Evolutionary conservation across 2,888 invertebrate species (phyloP).

Genomic region (Eupithecia subumbrata): DNA sequence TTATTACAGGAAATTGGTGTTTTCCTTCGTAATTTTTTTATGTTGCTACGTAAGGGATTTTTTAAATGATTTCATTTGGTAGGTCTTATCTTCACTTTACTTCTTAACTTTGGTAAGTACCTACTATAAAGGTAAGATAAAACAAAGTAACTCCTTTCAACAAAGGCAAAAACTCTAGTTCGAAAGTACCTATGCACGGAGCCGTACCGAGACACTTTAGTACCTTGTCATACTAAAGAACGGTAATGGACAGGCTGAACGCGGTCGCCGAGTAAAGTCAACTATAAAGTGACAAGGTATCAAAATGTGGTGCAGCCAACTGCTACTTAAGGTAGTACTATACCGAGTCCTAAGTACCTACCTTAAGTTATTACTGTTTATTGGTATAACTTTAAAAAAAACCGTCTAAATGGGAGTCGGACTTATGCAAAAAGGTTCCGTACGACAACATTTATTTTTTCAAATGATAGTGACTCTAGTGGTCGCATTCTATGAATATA

Average conservation of each 20-base stretch:
- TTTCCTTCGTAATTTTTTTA: conserved; percentile 1
- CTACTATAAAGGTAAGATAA: neutral
- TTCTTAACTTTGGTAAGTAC: neutral
- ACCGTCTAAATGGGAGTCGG: neutral
- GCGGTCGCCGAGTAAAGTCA: neutral
- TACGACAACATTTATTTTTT: neutral
- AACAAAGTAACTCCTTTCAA: neutral
- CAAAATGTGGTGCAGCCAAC: neutral
- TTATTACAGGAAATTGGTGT: conserved; percentile 8
- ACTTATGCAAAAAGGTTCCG: neutral
- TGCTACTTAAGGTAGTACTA: neutral
- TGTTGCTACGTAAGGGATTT: neutral
- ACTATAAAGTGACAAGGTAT: neutral
- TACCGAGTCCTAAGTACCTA: neutral
- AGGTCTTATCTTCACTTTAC: neutral
- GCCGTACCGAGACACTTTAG: neutral
- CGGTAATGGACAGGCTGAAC: neutral
- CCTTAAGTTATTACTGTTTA: too few relatives aligned
- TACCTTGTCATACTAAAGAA: neutral
- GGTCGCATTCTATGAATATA: neutral
- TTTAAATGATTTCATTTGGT: neutral
- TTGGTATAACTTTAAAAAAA: neutral
- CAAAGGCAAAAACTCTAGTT: neutral
- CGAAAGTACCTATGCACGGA: neutral
- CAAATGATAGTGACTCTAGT: neutral